A percentile compares a stretch with the other conserved stretches of the same genome.
phyloP scores from a whole-genome alignment of 2,888 invertebrate genomes.

The Netelia melanura region DNA sequence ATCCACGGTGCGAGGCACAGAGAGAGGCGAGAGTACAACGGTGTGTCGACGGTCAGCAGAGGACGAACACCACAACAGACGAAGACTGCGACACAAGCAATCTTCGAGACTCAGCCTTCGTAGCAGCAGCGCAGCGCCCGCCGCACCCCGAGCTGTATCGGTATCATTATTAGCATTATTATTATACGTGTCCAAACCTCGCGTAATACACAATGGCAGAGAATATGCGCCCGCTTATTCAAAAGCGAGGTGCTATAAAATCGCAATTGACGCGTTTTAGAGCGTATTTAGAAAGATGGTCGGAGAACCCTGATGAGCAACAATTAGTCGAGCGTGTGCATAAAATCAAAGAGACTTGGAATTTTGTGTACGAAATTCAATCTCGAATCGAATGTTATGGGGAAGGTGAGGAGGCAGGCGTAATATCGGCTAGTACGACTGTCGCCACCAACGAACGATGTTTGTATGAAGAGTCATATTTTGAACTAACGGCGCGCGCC shows the following conservation, averaged over 20 bases:
- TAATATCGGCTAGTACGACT: not conserved
- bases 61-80: not conserved
- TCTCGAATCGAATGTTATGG: not conserved
- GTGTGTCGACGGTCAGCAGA: not conserved
- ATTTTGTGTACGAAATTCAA: not conserved
- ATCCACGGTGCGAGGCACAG: not conserved
- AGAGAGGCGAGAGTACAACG: not conserved
- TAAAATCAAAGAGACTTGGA: not conserved
- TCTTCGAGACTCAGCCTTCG: not conserved
- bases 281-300: not conserved
- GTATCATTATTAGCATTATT: not conserved
- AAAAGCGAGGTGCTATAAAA: not conserved
- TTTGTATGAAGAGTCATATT: slow-evolving; percentile 1
- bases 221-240: not conserved
- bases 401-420: not conserved
- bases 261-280: not conserved
- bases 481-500: not conserved
- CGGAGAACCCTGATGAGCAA: not conserved
- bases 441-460: not conserved
- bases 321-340: not conserved
- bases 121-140: not conserved
- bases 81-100: not conserved
- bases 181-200: not conserved
- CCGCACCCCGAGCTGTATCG: not conserved
- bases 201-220: not conserved